Base-by-base conservation (phyloP, 2,888 invertebrate genomes). In the Caenorhabditis sinica region DNA sequence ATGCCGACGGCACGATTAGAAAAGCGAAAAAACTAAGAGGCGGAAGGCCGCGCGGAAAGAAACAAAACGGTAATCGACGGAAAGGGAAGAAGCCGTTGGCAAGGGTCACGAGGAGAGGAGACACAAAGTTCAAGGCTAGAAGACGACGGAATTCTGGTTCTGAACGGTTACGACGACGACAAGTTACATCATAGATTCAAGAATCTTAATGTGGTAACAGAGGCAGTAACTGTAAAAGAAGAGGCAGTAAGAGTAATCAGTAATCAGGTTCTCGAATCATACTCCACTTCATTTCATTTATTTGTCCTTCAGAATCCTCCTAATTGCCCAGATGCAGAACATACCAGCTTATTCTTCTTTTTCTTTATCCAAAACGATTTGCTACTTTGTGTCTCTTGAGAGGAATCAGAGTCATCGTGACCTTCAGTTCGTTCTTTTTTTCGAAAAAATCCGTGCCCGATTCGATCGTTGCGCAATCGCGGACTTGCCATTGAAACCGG, bases 251-350 rank as follows among this genome's bases (percentile, higher is more conserved):
- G 20, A 66, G 72, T 80, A 72, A 80, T 72, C 66, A 72, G 66
- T 58, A 80, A 80, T 72, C 80, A 66, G 66, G 80, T 80, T 80
- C 80, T 71, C 79, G 72, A 79, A 65, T 77, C 58, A 60, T 28
- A 68, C 65, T 65, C 45, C 58, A 45, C 49, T 66, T 66, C 30
- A 8, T 66, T 66, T 66, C 43, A 25, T 25, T 66, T 45, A 43
- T 36, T 74, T 65, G 56, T 75, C 63, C 51, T 74, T 63, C 65
- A 33, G 51, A 30, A n/a, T n/a, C n/a, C 5, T 45, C 28, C 45
- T 65, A 28, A 63, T 43, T 65, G 45, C 25, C 28, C 28, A 45
- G 63, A 20, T n/a, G 61, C 6, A 30, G 43, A 71, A 40, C 60
- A 49, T 63, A 33, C 51, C 36, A 61, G 33, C 51, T 53, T 36